A percentile compares a stretch with the other conserved stretches of the same genome.
phyloP scores from a whole-genome alignment of 1,140 invertebrate genomes.

The Galleria mellonella region DNA sequence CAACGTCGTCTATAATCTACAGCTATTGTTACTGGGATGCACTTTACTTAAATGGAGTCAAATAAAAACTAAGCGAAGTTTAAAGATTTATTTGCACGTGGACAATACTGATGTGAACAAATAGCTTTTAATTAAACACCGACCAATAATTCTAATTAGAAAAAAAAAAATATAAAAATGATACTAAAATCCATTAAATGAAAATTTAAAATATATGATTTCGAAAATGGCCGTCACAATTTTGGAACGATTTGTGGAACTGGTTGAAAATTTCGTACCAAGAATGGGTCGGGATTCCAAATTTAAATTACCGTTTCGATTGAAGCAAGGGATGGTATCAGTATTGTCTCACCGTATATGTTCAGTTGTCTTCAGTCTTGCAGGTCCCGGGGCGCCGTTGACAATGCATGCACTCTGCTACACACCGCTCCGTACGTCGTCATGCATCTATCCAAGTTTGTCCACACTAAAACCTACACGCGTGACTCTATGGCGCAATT shows the following conservation, averaged over 20 bases:
- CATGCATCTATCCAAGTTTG: neutral
- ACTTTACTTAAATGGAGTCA: slow-evolving; percentile 42
- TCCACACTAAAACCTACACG: neutral
- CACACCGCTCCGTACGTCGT: neutral
- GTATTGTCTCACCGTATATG: slow-evolving; percentile 38
- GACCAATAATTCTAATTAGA: neutral
- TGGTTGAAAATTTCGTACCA: neutral
- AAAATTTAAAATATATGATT: no score
- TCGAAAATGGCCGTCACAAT: neutral
- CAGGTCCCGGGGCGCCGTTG: neutral
- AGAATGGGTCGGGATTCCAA: no score
- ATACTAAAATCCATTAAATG: no score
- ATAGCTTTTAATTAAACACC: neutral
- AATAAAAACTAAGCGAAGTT: slow-evolving; percentile 42
- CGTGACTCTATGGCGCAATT: neutral
- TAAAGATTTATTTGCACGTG: neutral
- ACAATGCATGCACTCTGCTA: neutral
- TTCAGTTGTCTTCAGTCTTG: neutral
- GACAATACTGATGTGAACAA: slow-evolving; percentile 2
- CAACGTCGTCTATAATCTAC: slow-evolving; percentile 34
- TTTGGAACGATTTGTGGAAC: neutral
- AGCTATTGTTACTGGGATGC: slow-evolving; percentile 67
- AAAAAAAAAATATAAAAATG: neutral
- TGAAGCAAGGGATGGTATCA: slow-evolving; percentile 14
- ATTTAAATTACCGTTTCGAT: neutral